phyloP scores from a whole-genome alignment of 2,113 vertebrate species.

The Malurus melanocephalus region DNA sequence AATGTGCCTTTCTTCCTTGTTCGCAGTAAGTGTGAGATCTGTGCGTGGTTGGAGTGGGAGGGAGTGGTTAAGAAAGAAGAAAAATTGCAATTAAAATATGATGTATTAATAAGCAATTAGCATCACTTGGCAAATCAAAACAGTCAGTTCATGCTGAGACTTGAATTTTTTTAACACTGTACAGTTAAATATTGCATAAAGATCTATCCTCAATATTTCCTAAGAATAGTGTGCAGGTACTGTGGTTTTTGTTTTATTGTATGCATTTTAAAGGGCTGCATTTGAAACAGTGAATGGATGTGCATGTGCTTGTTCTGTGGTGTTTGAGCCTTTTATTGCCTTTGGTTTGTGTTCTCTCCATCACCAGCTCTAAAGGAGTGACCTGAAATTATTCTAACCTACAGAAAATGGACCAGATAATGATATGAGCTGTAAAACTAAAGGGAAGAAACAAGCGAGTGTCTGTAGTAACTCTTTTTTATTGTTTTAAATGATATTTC shows the following conservation, averaged over 20 bases:
- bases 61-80: not conserved
- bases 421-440: not conserved
- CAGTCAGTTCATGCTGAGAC: not conserved
- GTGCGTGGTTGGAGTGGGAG: fast-evolving
- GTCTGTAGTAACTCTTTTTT: not conserved
- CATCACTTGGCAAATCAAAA: not conserved
- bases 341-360: not conserved
- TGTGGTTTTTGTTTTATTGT: fast-evolving
- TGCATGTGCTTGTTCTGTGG: not conserved
- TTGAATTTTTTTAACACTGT: not conserved
- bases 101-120: not conserved
- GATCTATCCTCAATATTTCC: not conserved
- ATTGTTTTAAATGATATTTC: not conserved
- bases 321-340: not conserved
- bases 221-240: not conserved
- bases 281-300: not conserved
- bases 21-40: not conserved
- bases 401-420: not conserved
- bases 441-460: not conserved
- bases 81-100: not conserved
- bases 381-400: not conserved
- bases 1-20: not conserved
- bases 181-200: not conserved
- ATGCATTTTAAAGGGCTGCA: not conserved
- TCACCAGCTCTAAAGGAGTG: not conserved